Conservation (phyloP, 2,888 invertebrate genomes). For the Chrysina gloriosa region DNA sequence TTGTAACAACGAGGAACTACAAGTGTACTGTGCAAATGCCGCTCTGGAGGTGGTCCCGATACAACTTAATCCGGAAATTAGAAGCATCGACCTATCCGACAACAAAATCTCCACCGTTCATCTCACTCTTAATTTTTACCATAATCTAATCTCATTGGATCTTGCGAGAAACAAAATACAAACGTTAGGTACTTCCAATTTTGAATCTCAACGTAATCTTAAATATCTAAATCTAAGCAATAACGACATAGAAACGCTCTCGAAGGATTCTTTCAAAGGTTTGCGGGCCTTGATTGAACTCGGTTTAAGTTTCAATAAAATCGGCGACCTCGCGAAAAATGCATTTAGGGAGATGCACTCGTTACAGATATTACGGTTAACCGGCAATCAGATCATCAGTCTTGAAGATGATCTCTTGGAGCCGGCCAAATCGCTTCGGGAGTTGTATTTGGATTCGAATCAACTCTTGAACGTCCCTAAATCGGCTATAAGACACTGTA, state of each 20-base stretch:
- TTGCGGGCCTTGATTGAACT: slow-evolving; percentile 74
- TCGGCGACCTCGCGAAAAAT: slow-evolving; percentile 77
- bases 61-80: slow-evolving; percentile 88
- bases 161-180: slow-evolving; percentile 85
- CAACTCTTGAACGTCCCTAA: slow-evolving; percentile 82
- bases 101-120: slow-evolving; percentile 85
- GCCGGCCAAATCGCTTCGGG: slow-evolving; percentile 74
- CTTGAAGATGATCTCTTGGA: slow-evolving; percentile 79
- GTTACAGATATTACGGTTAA: slow-evolving; percentile 79
- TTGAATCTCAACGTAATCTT: slow-evolving; percentile 81
- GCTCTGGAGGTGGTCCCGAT: slow-evolving; percentile 88
- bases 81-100: slow-evolving; percentile 84
- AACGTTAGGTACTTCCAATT: slow-evolving; percentile 84
- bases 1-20: slow-evolving; percentile 84
- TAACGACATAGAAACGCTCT: slow-evolving; percentile 78
- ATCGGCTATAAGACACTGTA: slow-evolving; percentile 74
- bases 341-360: slow-evolving; percentile 83
- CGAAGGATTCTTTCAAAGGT: slow-evolving; percentile 82
- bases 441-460: slow-evolving; percentile 82
- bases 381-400: slow-evolving; percentile 80
- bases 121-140: slow-evolving; percentile 83
- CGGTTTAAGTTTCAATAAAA: slow-evolving; percentile 82
- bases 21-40: slow-evolving; percentile 81
- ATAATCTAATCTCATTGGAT: slow-evolving; percentile 82
- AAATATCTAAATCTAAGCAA: slow-evolving; percentile 80